phyloP scores from a whole-genome alignment of 2,797 vertebrate genomes.

The Xiphophorus birchmanni region DNA sequence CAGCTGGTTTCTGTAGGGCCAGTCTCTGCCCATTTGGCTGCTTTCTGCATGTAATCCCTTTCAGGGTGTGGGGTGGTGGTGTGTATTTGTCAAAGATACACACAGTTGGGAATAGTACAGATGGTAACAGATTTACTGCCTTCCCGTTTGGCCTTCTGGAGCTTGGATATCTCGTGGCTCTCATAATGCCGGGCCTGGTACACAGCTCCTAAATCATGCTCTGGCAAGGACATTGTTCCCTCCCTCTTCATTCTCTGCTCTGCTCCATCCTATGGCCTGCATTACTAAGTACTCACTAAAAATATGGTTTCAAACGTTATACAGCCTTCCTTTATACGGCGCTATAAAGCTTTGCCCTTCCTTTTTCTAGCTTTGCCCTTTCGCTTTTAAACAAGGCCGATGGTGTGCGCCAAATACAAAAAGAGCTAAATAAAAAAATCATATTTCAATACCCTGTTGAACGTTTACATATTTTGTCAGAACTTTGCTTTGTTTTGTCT shows the following conservation, averaged over 20 bases:
- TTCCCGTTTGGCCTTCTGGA: conserved; percentile 74
- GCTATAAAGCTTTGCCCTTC: conserved; percentile 17
- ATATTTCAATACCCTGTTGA: background rate
- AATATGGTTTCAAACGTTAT: conserved; percentile 64
- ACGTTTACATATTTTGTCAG: background rate
- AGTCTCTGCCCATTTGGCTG: conserved; percentile 76
- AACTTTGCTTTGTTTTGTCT: no score
- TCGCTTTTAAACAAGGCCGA: background rate
- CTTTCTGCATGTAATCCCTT: conserved; percentile 73
- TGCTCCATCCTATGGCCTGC: conserved; percentile 50
- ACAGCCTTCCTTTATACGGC: conserved; percentile 34
- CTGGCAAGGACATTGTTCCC: conserved; percentile 65
- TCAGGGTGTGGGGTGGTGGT: conserved; percentile 36
- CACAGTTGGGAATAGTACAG: conserved; percentile 78
- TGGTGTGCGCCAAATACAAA: background rate
- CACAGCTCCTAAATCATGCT: conserved; percentile 79
- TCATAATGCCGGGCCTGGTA: conserved; percentile 73
- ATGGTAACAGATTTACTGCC: conserved; percentile 81
- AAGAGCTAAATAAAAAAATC: background rate
- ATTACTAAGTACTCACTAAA: conserved; percentile 59
- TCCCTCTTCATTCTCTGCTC: conserved; percentile 52
- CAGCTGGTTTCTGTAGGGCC: conserved; percentile 77
- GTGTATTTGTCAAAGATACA: conserved; percentile 79
- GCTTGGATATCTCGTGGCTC: conserved; percentile 71
- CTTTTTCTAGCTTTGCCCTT: conserved; percentile 10